Conservation (phyloP, 2,797 vertebrate species). For the Thamnophis elegans region DNA sequence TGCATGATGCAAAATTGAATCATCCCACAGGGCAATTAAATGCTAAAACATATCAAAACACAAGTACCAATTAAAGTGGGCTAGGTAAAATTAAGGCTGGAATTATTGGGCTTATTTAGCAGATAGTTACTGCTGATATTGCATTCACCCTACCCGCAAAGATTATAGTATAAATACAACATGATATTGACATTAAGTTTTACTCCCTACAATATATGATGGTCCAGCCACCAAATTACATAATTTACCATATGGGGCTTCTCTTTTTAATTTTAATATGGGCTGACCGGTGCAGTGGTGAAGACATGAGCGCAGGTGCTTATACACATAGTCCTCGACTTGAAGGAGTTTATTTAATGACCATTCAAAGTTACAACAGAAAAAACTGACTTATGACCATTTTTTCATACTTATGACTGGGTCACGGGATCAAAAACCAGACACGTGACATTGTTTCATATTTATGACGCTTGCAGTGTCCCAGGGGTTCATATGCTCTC, state of each 20-base stretch:
- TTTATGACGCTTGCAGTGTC: no score
- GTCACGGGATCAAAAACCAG: no score
- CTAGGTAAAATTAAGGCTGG: not conserved
- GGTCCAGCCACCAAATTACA: not conserved
- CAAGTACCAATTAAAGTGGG: not conserved
- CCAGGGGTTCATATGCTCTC: no score
- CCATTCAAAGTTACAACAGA: no score
- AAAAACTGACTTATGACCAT: no score
- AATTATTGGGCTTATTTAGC: not conserved
- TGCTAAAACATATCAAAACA: not conserved
- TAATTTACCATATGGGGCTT: not conserved
- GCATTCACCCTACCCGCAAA: not conserved
- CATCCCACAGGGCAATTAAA: slow-evolving; percentile 68
- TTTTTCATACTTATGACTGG: no score
- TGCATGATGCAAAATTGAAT: slow-evolving; percentile 57
- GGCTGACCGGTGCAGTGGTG: not conserved
- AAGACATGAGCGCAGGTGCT: not conserved
- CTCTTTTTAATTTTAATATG: not conserved
- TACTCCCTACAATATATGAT: not conserved
- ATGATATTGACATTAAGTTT: not conserved
- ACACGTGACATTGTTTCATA: no score
- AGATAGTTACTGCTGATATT: not conserved
- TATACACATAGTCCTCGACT: no score
- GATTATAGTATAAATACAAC: not conserved
- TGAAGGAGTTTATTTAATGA: no score